A percentile compares a stretch with the other conserved stretches of the same genome.
Conservation (phyloP, 2,888 invertebrate species). For the Tetramorium bicarinatum region DNA sequence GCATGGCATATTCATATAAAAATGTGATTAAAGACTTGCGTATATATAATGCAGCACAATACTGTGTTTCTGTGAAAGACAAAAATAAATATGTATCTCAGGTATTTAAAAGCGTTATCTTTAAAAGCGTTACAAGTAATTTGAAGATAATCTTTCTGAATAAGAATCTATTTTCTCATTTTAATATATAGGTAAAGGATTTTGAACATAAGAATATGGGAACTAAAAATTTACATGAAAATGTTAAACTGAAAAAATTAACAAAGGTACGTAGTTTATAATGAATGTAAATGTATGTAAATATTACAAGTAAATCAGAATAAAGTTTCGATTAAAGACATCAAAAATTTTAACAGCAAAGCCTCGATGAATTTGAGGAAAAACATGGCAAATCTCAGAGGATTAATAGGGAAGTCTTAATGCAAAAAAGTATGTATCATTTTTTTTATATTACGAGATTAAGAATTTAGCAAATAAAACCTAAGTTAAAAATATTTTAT, state of each 20-base stretch:
- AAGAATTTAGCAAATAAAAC: background rate
- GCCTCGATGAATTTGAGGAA: background rate
- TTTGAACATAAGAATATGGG: background rate
- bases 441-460: background rate
- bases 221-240: background rate
- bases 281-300: background rate
- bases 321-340: background rate
- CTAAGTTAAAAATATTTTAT: background rate
- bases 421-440: conserved; percentile 28
- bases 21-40: background rate
- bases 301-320: background rate
- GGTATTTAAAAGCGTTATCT: conserved; percentile 2
- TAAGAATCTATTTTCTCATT: background rate
- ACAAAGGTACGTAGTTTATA: conserved; percentile 16
- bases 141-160: background rate
- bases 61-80: conserved; percentile 29
- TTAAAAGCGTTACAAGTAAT: background rate
- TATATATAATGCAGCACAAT: background rate
- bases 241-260: background rate
- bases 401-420: background rate
- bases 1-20: background rate
- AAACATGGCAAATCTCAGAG: background rate
- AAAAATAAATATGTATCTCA: background rate
- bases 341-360: conserved; percentile 30
- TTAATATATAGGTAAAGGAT: conserved; percentile 20